Evolutionary conservation across 2,113 vertebrate species (phyloP), one percentile per base, ranked within the genome.

Genomic region (Bucco capensis): DNA sequence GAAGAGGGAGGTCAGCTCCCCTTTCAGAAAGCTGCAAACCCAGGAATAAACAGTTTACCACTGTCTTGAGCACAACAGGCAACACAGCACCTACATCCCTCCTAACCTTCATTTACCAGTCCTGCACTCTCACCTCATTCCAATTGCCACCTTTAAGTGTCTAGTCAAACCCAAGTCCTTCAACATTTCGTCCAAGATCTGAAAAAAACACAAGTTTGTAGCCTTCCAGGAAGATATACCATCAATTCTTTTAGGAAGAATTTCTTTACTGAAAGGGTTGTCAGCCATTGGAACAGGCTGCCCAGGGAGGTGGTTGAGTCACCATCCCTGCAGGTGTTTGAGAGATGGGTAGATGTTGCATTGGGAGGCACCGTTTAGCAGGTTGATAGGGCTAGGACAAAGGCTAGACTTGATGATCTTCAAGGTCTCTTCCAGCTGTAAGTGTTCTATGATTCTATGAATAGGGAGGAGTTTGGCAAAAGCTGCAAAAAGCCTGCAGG

Each of bases 181-280:
- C 46, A 69, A 14, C 11, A 24, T 33, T 61, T 61, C 49, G 37
- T 30, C 28, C 11, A 70, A 53, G 35, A 77, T 22, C 14, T 30
- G 46, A 35, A 33, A 76, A 53, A 53, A 14, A 33, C 0, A 5
- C 0, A 5, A 9, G 14, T 61, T 49, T 40, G 30, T 4, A 73
- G 42, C 33, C 23, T 47, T 75, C 49, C 31, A 80, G 65, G 37
- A 54, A 2, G 0, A 38, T 19, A 25, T 0, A 2, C 5, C 17
- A 53, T 50, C 42, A n/a, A n/a, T n/a, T n/a, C n/a, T n/a, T n/a
- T n/a, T n/a, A n/a, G n/a, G n/a, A n/a, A n/a, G n/a, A n/a, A n/a
- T n/a, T n/a, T n/a, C n/a, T n/a, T n/a, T n/a, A n/a, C n/a, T n/a
- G n/a, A n/a, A n/a, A n/a, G n/a, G n/a, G n/a, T n/a, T n/a, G n/a